Conservation (phyloP, 92 coral and sea anemone genomes). For the Parazoanthus atlanticus region DNA sequence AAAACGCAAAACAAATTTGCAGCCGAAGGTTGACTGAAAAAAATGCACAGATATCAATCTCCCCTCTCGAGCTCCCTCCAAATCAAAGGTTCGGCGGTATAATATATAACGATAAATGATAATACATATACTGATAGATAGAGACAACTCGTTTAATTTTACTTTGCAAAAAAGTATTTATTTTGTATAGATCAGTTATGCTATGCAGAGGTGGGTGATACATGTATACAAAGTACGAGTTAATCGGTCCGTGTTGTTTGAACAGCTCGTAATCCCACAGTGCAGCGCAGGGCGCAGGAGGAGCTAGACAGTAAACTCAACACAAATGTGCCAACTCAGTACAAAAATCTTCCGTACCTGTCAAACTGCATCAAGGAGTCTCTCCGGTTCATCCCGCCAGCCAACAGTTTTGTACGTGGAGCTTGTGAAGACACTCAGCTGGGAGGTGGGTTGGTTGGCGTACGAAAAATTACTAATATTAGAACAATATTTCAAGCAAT, state of each 20-base stretch:
- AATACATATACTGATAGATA: too few species aligned
- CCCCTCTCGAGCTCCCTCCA: too few species aligned
- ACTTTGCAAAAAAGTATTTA: too few species aligned
- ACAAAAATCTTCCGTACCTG: constrained; percentile 46
- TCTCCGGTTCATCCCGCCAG: constrained; percentile 56
- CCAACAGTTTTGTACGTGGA: constrained; percentile 57
- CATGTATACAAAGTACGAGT: neutral
- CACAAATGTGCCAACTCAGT: neutral
- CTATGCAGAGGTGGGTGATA: neutral
- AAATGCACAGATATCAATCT: too few species aligned
- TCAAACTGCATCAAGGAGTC: constrained; percentile 64
- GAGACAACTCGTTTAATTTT: too few species aligned
- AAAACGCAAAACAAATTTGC: too few species aligned
- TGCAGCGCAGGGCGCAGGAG: constrained; percentile 51
- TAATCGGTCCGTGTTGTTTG: neutral
- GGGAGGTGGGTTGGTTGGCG: constrained; percentile 43
- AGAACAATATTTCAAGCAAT: too few species aligned
- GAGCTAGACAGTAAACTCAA: constrained; percentile 49
- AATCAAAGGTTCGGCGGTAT: too few species aligned
- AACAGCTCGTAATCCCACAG: constrained; percentile 49
- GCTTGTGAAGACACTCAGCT: constrained; percentile 51
- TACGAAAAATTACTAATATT: neutral
- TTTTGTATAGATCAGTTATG: too few species aligned
- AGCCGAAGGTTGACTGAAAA: too few species aligned
- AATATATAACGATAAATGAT: too few species aligned